Evolutionary conservation across 2,888 invertebrate species (phyloP).

Genomic region (Caenorhabditis sinica): DNA sequence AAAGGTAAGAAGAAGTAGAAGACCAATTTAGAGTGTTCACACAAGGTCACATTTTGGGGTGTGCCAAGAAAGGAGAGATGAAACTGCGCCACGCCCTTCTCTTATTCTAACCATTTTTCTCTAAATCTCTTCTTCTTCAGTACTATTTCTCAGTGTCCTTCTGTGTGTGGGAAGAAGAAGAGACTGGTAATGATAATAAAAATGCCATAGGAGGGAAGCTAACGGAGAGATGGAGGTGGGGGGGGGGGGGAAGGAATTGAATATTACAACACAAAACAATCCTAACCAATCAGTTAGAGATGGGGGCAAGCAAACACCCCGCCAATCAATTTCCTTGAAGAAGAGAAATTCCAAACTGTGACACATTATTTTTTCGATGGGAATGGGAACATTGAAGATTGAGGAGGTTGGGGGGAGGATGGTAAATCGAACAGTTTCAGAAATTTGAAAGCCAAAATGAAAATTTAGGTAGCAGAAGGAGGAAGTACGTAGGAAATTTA

Average conservation of each 20-base stretch:
- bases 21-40: constrained; percentile 17
- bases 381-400: neutral
- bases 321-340: too few relatives aligned
- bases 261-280: constrained; percentile 48
- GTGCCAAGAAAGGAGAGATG: constrained; percentile 16
- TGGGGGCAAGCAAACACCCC: neutral
- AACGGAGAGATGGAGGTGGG: constrained; percentile 17
- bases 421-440: too few relatives aligned
- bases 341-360: constrained; percentile 4
- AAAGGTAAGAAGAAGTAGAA: neutral
- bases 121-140: neutral
- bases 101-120: constrained; percentile 26
- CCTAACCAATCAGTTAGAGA: neutral
- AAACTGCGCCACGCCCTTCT: constrained; percentile 46
- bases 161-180: neutral
- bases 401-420: neutral
- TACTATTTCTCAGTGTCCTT: constrained; percentile 10
- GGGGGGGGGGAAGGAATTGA: constrained; percentile 26
- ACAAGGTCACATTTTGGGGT: constrained; percentile 55
- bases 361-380: constrained; percentile 11
- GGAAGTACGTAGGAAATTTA: too few relatives aligned
- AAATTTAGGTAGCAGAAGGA: too few relatives aligned
- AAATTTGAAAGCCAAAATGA: too few relatives aligned
- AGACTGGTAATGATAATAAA: constrained; percentile 56
- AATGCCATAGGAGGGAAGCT: constrained; percentile 32